Evolutionary conservation across 2,797 vertebrate genomes (phyloP).

Genomic region (Notoglanidium macrostoma): DNA sequence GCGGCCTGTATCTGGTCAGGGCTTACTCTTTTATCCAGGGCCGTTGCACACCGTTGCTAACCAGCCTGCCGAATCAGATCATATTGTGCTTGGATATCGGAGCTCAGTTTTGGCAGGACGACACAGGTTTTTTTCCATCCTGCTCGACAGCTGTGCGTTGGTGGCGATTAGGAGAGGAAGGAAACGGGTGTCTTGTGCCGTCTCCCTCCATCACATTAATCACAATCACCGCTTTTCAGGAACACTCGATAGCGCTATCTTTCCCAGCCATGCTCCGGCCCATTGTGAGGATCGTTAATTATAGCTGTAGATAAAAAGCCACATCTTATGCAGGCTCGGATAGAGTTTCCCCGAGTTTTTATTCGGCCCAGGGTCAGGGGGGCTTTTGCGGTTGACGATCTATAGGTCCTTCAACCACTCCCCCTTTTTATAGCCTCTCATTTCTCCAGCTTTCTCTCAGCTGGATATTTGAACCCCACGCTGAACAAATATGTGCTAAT

Average conservation of each 20-base stretch:
- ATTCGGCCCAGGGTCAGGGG: neutral
- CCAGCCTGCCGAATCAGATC: neutral
- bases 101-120: neutral
- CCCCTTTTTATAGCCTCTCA: neutral
- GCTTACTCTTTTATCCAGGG: conserved; percentile 16
- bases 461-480: conserved; percentile 58
- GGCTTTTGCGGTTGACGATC: conserved; percentile 21
- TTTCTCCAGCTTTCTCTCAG: conserved; percentile 29
- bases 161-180: conserved; percentile 40
- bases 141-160: conserved; percentile 11
- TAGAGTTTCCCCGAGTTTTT: conserved; percentile 29
- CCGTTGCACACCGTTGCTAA: neutral
- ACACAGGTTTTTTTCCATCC: neutral
- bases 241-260: conserved; percentile 16
- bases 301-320: conserved; percentile 21
- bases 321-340: neutral
- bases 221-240: conserved; percentile 31
- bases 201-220: conserved; percentile 24
- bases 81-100: neutral
- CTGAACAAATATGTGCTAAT: conserved; percentile 55
- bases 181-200: conserved; percentile 28
- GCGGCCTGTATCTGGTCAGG: conserved; percentile 8
- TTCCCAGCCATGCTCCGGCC: conserved; percentile 8
- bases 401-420: neutral
- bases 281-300: conserved; percentile 30